Evolutionary conservation across 2,888 invertebrate genomes (phyloP).

Genomic region (Gordius sp.): DNA sequence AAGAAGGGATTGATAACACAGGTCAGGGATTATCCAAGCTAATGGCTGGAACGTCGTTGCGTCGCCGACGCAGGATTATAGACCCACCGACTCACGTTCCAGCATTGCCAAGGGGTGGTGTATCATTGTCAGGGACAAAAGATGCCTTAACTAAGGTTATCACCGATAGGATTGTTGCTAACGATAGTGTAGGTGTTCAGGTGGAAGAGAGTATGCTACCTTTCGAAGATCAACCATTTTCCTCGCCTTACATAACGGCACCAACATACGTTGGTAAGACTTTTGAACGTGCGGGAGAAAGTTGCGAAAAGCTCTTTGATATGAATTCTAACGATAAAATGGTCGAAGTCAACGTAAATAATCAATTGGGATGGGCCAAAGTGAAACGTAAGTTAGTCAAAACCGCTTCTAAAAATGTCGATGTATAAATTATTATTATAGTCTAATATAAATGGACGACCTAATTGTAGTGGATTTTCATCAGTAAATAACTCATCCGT

Average conservation of each 20-base stretch:
- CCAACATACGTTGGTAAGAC: background rate
- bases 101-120: background rate
- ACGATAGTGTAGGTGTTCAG: background rate
- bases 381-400: too few species aligned
- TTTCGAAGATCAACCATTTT: background rate
- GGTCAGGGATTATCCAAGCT: too few species aligned
- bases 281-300: too few species aligned
- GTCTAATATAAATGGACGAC: too few species aligned
- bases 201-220: constrained; percentile 3
- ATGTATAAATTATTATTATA: too few species aligned
- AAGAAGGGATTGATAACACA: too few species aligned
- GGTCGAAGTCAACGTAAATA: background rate
- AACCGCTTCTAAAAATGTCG: too few species aligned
- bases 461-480: too few species aligned
- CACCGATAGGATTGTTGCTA: background rate
- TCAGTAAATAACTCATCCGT: too few species aligned
- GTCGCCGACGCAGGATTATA: background rate
- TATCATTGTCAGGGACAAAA: background rate
- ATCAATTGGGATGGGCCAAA: background rate
- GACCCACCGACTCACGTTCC: background rate
- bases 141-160: background rate
- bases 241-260: background rate
- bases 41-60: too few species aligned
- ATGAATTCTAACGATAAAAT: background rate
- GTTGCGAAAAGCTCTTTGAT: too few species aligned